Evolutionary conservation across 2,113 vertebrate genomes (phyloP).

Genomic region (Gallinago paraguaiae): DNA sequence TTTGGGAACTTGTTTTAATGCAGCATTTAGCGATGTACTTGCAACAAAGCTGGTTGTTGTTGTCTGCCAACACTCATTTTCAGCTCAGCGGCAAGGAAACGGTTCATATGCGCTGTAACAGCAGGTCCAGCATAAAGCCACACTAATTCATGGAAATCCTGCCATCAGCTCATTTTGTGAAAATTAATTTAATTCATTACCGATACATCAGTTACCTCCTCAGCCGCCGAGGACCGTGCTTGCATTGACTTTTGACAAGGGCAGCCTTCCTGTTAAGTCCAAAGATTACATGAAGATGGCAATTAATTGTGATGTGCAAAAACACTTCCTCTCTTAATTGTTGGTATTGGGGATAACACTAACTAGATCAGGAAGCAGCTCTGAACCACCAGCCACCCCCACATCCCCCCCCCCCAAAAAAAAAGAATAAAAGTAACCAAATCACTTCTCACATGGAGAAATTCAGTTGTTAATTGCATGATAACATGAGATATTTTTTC

Average conservation of each 20-base stretch:
- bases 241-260: neutral
- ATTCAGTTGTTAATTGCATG: neutral
- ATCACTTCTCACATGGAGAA: rapidly evolving
- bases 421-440: neutral
- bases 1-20: neutral
- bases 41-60: neutral
- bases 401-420: too few species aligned
- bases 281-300: neutral
- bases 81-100: slow-evolving; percentile 10
- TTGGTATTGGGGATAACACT: neutral
- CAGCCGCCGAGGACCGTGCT: neutral
- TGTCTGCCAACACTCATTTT: slow-evolving; percentile 23
- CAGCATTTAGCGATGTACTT: neutral
- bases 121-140: neutral
- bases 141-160: neutral
- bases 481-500: neutral
- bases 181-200: neutral
- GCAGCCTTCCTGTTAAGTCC: neutral
- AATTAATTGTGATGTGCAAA: neutral
- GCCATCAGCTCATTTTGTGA: neutral
- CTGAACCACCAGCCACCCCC: neutral
- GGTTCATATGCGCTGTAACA: neutral
- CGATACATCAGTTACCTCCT: neutral
- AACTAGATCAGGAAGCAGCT: neutral
- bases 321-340: neutral